A percentile compares a stretch with the other conserved stretches of the same genome.
phyloP scores from a whole-genome alignment of 1,140 invertebrate genomes.

The Ylistrum balloti region DNA sequence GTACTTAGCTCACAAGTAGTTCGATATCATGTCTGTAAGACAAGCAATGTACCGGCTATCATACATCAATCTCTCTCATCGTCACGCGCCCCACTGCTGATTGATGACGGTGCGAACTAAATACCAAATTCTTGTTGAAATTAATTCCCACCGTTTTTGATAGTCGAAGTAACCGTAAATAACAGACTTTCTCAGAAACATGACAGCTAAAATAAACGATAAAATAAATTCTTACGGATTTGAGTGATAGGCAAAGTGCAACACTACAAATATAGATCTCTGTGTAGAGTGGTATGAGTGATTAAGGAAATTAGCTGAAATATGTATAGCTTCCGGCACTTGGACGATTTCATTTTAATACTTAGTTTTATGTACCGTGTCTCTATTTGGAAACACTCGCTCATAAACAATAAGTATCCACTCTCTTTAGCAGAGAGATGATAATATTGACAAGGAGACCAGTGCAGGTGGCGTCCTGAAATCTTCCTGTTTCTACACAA shows the following conservation, averaged over 20 bases:
- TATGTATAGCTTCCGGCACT: background rate
- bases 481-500: too few species aligned
- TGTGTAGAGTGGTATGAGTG: background rate
- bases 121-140: background rate
- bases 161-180: background rate
- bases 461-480: too few species aligned
- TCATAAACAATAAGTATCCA: too few species aligned
- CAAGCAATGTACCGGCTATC: background rate
- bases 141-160: background rate
- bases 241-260: background rate
- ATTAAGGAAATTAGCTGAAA: background rate
- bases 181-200: background rate
- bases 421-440: too few species aligned
- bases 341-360: background rate
- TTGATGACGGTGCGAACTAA: background rate
- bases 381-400: background rate
- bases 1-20: too few species aligned
- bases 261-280: background rate
- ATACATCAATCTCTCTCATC: background rate
- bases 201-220: background rate
- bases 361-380: background rate
- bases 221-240: conserved; percentile 37
- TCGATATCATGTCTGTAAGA: too few species aligned
- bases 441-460: too few species aligned
- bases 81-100: background rate